These are phyloP conservation scores for Chrysotoxum bicinctum DNA, from an alignment of 2,888 invertebrate species.

Conservation along the genomic window DNA sequence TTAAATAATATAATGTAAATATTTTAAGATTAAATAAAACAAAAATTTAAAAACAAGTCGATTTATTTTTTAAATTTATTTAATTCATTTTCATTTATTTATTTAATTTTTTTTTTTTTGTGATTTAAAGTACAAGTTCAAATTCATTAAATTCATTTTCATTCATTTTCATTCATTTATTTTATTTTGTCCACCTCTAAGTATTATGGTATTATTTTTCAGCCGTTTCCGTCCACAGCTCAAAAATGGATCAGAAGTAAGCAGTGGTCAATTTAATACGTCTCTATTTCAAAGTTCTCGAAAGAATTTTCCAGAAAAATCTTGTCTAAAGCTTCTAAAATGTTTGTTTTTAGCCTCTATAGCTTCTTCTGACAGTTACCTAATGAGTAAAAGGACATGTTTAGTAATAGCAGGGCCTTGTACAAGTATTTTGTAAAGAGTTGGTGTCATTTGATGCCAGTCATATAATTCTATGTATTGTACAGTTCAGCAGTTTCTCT, in stretches of 20 bases:
- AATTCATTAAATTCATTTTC: too few species aligned
- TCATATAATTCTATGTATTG: not conserved
- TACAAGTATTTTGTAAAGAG: not conserved
- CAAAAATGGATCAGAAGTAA: not conserved
- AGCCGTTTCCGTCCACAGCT: not conserved
- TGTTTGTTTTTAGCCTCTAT: not conserved
- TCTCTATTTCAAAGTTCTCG: not conserved
- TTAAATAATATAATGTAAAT: too few species aligned
- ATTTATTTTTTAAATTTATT: too few species aligned
- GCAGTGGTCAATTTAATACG: not conserved
- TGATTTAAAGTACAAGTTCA: too few species aligned
- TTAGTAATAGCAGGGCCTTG: not conserved
- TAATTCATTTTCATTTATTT: too few species aligned
- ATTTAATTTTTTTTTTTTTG: too few species aligned
- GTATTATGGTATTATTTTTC: too few species aligned
- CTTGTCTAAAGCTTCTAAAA: not conserved
- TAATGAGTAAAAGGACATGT: not conserved
- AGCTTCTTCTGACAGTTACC: not conserved
- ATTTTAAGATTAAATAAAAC: too few species aligned
- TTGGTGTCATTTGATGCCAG: constrained; percentile 3
- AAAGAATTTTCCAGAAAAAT: not conserved
- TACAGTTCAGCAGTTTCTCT: not conserved
- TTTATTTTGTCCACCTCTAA: too few species aligned
- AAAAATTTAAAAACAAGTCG: too few species aligned
- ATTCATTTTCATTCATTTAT: too few species aligned